A percentile compares a stretch with the other conserved stretches of the same genome.
Evolutionary conservation across 2,888 invertebrate species (phyloP).

Genomic region (Cerastis leucographa): DNA sequence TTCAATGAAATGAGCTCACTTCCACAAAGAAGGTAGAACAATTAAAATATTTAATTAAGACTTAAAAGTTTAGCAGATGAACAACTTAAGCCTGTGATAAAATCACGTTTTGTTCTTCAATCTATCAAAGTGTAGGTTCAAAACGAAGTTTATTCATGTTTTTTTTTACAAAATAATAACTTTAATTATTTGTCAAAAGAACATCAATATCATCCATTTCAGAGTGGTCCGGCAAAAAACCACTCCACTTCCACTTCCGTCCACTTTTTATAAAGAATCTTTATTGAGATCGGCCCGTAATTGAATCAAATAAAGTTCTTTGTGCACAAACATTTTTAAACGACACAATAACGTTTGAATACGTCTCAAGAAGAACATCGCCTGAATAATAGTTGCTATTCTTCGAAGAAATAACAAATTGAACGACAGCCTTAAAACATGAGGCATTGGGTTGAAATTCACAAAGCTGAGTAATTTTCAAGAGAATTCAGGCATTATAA

Average conservation of each 20-base stretch:
- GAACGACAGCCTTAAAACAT: conserved; percentile 59
- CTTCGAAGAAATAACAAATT: conserved; percentile 69
- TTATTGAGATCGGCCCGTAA: conserved; percentile 25
- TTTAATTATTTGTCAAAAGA: no score
- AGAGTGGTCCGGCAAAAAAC: no score
- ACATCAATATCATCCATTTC: no score
- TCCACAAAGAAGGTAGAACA: conserved; percentile 15
- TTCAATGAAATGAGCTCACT: conserved; percentile 21
- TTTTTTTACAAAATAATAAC: no score
- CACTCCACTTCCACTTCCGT: no score
- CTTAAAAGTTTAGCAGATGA: conserved; percentile 16
- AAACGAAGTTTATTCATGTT: no score
- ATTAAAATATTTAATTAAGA: conserved; percentile 24
- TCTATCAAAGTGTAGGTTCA: not conserved
- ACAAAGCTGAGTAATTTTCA: conserved; percentile 31
- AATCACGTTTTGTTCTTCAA: not conserved
- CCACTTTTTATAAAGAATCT: conserved; percentile 4
- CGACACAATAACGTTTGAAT: conserved; percentile 60
- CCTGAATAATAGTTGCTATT: conserved; percentile 69
- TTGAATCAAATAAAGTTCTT: conserved; percentile 51
- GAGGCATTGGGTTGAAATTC: conserved; percentile 56
- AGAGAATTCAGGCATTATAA: conserved; percentile 64
- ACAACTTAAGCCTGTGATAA: not conserved
- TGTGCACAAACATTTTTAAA: conserved; percentile 50
- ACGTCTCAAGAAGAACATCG: conserved; percentile 63